phyloP scores from a whole-genome alignment of 2,113 vertebrate genomes.

The Vulpes ferrilata region DNA sequence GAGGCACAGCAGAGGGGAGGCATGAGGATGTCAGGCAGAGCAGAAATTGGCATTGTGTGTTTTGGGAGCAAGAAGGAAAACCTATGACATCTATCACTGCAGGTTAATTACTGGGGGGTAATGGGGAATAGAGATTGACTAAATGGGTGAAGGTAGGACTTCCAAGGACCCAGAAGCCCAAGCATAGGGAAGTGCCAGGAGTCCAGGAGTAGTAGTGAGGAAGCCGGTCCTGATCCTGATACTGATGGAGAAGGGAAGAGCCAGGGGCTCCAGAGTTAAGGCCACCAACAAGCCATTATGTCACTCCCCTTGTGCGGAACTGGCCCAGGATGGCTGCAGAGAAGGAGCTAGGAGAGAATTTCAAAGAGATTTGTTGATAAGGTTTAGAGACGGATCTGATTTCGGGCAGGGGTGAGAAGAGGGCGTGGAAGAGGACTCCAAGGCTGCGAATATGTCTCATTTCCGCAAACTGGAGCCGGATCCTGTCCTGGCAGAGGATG shows the following conservation, averaged over 20 bases:
- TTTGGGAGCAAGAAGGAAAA: background rate
- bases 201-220: accelerated
- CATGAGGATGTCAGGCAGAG: background rate
- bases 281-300: background rate
- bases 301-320: background rate
- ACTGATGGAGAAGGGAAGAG: background rate
- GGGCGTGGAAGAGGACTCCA: background rate
- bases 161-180: background rate
- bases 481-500: background rate
- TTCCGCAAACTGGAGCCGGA: background rate
- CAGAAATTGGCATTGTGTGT: accelerated
- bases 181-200: accelerated
- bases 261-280: accelerated
- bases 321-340: background rate
- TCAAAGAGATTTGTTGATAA: background rate
- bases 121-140: background rate
- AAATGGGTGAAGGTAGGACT: background rate
- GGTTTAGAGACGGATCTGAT: background rate
- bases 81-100: too few species aligned
- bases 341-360: background rate
- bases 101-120: background rate
- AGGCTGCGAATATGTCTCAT: background rate
- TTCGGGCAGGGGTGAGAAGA: background rate
- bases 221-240: background rate
- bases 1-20: background rate